Percentiles rank a stretch among this genome's conserved stretches.
Conservation (phyloP, 1,140 invertebrate species). For the Trichonephila inaurata region DNA sequence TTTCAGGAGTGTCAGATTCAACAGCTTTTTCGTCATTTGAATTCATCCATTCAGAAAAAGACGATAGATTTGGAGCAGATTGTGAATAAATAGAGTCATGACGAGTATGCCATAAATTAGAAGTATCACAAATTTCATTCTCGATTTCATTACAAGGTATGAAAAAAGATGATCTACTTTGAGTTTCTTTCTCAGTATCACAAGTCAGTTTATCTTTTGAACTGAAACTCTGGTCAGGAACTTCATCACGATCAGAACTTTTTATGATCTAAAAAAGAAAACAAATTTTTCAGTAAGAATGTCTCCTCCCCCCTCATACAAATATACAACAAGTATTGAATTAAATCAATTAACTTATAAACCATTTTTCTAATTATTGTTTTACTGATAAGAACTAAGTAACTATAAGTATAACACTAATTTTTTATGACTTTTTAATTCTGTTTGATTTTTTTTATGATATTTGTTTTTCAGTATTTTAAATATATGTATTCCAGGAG, state of each 20-base stretch:
- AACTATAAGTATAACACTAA: no score
- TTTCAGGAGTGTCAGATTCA: background rate
- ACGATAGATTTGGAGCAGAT: slow-evolving; percentile 64
- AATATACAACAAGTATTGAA: no score
- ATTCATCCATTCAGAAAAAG: slow-evolving; percentile 45
- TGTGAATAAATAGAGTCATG: slow-evolving; percentile 64
- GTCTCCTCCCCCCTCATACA: no score
- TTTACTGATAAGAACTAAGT: no score
- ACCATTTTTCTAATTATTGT: no score
- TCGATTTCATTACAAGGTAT: background rate
- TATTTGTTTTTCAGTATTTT: no score
- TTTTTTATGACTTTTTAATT: no score
- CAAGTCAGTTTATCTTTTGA: background rate
- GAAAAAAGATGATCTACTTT: background rate
- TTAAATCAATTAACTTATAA: no score
- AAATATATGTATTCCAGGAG: no score
- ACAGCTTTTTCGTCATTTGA: background rate
- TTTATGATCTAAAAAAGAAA: background rate
- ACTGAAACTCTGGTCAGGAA: background rate
- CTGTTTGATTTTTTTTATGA: no score
- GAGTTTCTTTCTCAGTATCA: slow-evolving; percentile 11
- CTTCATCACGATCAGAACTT: background rate
- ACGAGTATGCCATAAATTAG: slow-evolving; percentile 10
- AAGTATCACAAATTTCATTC: background rate
- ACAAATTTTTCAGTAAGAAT: background rate